Evolutionary conservation across 2,888 invertebrate species (phyloP), one percentile per base, ranked within the genome.

Genomic region (Andrena minutula): DNA sequence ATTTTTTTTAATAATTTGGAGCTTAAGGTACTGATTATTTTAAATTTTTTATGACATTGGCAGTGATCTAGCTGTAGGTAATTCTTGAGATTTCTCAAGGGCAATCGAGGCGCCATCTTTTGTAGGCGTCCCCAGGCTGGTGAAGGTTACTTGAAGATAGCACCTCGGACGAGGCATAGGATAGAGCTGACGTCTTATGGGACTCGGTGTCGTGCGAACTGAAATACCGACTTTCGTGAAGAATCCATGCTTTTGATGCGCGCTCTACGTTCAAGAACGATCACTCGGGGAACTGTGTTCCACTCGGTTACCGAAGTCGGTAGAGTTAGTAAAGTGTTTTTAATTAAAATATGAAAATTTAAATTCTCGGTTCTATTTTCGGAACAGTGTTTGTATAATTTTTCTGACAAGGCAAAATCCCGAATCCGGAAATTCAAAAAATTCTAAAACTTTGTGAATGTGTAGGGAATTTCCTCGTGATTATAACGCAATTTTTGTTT

Each of bases 71-170:
- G 41, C 41, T 41, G 41, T 41, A 8, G n/a, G 23, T 26, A 56
- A 56, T 56, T 10, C 56, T 30, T 35, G 23, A 6, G 8, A 53
- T 32, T 70, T 16, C 32, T 51, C 8, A 30, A 65, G 26, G 8
- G 56, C 20, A 16, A n/a, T 16, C 28, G 30, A 28, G 12, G 63
- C 61, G 71, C 82, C 82, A 82, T 75, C 82, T 53, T 71, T 1
- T 20, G 26, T 5, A 0, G 16, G 7, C 68, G 66, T 32, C 56
- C 75, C 23, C 35, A 66, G 60, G 49, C 51, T 74, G 1, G 28
- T 4, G 12, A 75, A 75, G 70, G 63, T 75, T 61, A 66, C 8
- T 23, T 10, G 16, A 32, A 53, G 53, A 56, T 56, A 10, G 65
- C 10, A 20, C 28, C 51, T 60, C n/a, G 12, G 51, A 30, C n/a